Percentiles rank a stretch among this genome's conserved stretches.
Evolutionary conservation across 23 tunicate species (phyloP).

Genomic region (Botrylloides violaceus): DNA sequence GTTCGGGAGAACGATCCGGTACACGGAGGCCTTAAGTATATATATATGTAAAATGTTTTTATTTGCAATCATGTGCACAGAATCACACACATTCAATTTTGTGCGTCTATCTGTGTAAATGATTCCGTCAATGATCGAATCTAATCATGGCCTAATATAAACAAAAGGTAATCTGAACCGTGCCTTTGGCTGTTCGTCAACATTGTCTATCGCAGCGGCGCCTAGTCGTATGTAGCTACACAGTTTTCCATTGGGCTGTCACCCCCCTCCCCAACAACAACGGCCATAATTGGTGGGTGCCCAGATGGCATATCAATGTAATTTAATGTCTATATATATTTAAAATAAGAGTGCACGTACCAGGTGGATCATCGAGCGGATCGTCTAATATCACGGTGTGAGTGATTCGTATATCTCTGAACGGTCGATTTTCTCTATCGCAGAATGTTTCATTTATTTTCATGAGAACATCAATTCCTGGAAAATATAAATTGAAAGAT

Average conservation of each 20-base stretch:
- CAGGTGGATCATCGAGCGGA: slow-evolving; percentile 88
- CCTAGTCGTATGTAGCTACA: no score
- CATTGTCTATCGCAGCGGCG: no score
- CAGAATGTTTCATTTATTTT: slow-evolving; percentile 81
- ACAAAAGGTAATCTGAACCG: no score
- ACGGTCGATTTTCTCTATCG: slow-evolving; percentile 81
- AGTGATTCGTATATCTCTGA: slow-evolving; percentile 89
- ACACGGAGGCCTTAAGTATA: slow-evolving; percentile 49
- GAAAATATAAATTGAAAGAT: background rate
- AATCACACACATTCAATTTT: no score
- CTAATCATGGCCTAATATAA: background rate
- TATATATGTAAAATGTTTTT: no score
- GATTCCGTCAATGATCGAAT: background rate
- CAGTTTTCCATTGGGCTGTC: no score
- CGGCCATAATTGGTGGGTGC: no score
- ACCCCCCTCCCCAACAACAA: no score
- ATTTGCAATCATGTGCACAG: no score
- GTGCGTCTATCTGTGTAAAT: no score
- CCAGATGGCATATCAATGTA: background rate
- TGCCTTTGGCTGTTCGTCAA: no score
- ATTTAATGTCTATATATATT: background rate
- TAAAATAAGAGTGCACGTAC: slow-evolving; percentile 18
- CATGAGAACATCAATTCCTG: slow-evolving; percentile 72
- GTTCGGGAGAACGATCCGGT: slow-evolving; percentile 90
- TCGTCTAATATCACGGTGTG: slow-evolving; percentile 93